Base-by-base conservation (phyloP, 2,888 invertebrate genomes). In the Coenonympha glycerion region DNA sequence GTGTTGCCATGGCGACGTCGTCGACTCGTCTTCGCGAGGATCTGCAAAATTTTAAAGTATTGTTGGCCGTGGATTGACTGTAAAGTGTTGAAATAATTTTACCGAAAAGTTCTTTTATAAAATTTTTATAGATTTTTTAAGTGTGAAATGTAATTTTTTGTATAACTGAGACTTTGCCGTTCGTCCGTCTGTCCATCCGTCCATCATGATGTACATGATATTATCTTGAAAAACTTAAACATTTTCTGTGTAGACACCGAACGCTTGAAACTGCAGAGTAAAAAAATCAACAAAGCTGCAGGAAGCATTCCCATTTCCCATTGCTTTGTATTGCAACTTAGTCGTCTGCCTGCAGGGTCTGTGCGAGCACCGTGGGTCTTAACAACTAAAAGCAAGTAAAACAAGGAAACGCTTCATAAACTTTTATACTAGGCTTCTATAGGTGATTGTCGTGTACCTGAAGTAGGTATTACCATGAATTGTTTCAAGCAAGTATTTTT, bases 1-100 rank as follows among this genome's bases (percentile, higher is more conserved):
- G 72, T 65, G 76, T 72, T 68, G 69, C 70, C 63, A 71, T 71
- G 67, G 68, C 66, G 61, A 69, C 74, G 39, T 19, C 49, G 40
- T 48, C 15, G 37, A 37, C 31, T 24, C 39, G 15, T 24, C 28
- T 39, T 24, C 21, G 41, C 36, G 46, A 28, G 19, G 19, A 34
- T 6, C 15, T 24, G 16, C 34, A 37, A 37, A 37, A 44, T 21
- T 34, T 24, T 19, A 47, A 41, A 24, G 40, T 46, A 37, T 28
- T 18, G 31, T 33, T 16, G 11, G 31, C 21, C 16, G 31, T 16
- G 15, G 19, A 36, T 36, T 36, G 28, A 30, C 18, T 41, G 15
- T 41, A 9, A 21, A 40, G 4, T 16, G n/a, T 13, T 22, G 11
- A 4, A n/a, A n/a, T n/a, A n/a, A n/a, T n/a, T n/a, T 16, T 33